A percentile compares a stretch with the other conserved stretches of the same genome.
phyloP scores from a whole-genome alignment of 1,140 invertebrate genomes.

The Philaenus spumarius region DNA sequence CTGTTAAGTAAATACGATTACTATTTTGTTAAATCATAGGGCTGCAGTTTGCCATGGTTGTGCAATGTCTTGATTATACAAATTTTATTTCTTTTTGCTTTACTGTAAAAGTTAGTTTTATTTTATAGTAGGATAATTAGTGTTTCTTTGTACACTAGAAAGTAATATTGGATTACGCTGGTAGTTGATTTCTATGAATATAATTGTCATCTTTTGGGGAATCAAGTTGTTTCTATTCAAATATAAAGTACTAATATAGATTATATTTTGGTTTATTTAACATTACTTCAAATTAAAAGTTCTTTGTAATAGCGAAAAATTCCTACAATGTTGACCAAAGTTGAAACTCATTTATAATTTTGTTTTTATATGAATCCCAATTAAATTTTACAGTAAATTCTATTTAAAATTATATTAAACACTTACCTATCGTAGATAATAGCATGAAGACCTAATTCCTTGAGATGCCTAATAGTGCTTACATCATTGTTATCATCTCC shows the following conservation, averaged over 20 bases:
- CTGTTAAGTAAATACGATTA: too few species aligned
- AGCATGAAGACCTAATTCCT: conserved; percentile 80
- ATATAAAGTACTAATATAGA: background rate
- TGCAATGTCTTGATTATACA: conserved; percentile 9
- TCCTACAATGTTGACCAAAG: background rate
- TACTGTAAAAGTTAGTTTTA: background rate
- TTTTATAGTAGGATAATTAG: background rate
- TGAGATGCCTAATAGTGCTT: conserved; percentile 77
- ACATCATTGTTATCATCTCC: conserved; percentile 91
- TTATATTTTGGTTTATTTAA: background rate
- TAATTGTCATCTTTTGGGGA: too few species aligned
- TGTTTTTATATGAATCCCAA: background rate
- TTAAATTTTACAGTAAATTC: background rate
- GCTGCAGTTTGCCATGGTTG: too few species aligned
- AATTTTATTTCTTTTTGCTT: too few species aligned
- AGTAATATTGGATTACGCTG: background rate
- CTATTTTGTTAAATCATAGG: too few species aligned
- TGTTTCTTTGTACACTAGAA: too few species aligned
- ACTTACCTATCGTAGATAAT: conserved; percentile 86
- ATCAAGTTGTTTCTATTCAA: background rate
- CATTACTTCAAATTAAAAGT: background rate
- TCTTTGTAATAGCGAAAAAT: background rate
- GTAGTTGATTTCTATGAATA: background rate
- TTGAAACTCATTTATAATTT: background rate
- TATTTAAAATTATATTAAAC: background rate